phyloP scores from a whole-genome alignment of 2,113 vertebrate genomes.

The Ammodytes dubius region DNA sequence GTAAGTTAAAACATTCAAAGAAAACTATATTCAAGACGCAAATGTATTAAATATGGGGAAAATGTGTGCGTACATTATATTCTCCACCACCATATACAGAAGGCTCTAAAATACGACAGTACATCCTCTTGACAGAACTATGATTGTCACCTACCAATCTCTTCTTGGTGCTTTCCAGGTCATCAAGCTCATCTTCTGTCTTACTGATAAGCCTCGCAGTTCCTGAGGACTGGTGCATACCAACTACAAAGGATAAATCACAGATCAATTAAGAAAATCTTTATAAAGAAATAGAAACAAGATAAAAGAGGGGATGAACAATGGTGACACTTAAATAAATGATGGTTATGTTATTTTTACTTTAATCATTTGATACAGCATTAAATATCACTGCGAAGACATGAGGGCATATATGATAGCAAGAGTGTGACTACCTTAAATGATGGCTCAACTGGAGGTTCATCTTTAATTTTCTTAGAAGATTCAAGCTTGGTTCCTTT shows the following conservation, averaged over 20 bases:
- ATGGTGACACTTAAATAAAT: not conserved
- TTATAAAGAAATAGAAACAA: not conserved
- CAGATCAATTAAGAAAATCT: not conserved
- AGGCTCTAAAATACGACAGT: not conserved
- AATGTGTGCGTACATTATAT: not conserved
- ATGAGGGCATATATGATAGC: not conserved
- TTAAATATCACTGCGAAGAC: not conserved
- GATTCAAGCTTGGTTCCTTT: constrained; percentile 90
- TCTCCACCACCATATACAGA: not conserved
- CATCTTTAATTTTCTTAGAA: constrained; percentile 88
- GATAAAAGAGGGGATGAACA: not conserved
- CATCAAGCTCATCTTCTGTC: constrained; percentile 95
- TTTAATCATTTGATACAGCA: not conserved
- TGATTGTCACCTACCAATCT: constrained; percentile 91
- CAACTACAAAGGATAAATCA: constrained; percentile 86
- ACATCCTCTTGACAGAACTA: not conserved
- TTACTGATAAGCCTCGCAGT: constrained; percentile 96
- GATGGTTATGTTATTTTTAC: not conserved
- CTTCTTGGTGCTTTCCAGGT: constrained; percentile 95
- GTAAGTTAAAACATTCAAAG: constrained; percentile 49
- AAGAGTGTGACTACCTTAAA: constrained; percentile 88
- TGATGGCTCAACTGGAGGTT: constrained; percentile 85
- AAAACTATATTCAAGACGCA: constrained; percentile 4
- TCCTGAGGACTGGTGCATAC: constrained; percentile 97
- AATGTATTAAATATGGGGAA: constrained; percentile 1